phyloP scores from a whole-genome alignment of 2,113 vertebrate genomes.

The Lethenteron camtschaticum region DNA sequence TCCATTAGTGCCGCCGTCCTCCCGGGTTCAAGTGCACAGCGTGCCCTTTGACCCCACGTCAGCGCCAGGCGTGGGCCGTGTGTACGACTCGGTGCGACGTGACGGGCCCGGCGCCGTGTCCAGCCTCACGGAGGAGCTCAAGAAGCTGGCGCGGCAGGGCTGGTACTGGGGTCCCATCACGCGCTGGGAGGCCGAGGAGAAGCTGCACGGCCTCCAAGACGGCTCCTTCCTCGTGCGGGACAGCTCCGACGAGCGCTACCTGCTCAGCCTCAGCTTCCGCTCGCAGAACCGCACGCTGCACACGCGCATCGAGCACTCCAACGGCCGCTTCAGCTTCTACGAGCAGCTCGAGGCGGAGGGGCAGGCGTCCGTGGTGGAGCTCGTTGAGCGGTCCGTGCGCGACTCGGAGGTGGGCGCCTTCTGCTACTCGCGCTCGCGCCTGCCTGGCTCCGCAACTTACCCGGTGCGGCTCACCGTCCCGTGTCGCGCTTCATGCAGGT shows the following conservation, averaged over 20 bases:
- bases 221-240: slow-evolving; percentile 90
- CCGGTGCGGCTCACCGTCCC: slow-evolving; percentile 77
- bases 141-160: slow-evolving; percentile 56
- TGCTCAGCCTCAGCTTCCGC: slow-evolving; percentile 88
- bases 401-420: slow-evolving; percentile 97
- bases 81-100: slow-evolving; percentile 78
- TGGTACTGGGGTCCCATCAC: slow-evolving; percentile 98
- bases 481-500: slow-evolving; percentile 98
- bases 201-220: slow-evolving; percentile 74
- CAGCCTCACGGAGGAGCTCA: slow-evolving; percentile 86
- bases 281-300: slow-evolving; percentile 82
- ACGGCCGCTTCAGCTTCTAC: slow-evolving; percentile 27
- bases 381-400: slow-evolving; percentile 87
- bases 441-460: slow-evolving; percentile 84
- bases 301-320: slow-evolving; percentile 80
- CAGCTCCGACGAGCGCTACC: slow-evolving; percentile 79
- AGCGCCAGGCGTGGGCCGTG: slow-evolving; percentile 66
- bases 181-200: slow-evolving; percentile 93
- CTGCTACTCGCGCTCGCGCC: slow-evolving; percentile 85
- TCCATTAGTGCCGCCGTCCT: neutral
- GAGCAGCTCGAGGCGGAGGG: slow-evolving; percentile 84
- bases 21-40: neutral
- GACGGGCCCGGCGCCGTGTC: slow-evolving; percentile 70
- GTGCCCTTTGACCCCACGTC: slow-evolving; percentile 56
- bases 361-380: slow-evolving; percentile 84